A percentile compares a stretch with the other conserved stretches of the same genome.
These are phyloP conservation scores for Phenganax stokvisi DNA, from an alignment of 92 coral and sea anemone genomes.

Conservation along the genomic window DNA sequence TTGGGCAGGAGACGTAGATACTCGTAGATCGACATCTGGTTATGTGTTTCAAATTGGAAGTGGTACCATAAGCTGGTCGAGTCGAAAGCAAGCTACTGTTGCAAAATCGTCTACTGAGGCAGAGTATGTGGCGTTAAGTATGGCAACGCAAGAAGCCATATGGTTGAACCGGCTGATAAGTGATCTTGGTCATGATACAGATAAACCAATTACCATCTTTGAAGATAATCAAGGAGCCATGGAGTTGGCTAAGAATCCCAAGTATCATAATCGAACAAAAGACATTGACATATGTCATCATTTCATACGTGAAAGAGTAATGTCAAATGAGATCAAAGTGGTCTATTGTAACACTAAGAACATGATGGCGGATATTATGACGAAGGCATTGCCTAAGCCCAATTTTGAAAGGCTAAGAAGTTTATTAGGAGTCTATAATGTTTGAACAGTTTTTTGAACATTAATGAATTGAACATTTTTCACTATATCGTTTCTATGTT, in stretches of 20 bases:
- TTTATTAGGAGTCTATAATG: background rate
- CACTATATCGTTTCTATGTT: background rate
- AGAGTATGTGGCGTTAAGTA: constrained; percentile 50
- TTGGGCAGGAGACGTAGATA: constrained; percentile 47
- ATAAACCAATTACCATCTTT: constrained; percentile 27
- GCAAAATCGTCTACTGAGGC: constrained; percentile 40
- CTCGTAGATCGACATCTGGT: constrained; percentile 28
- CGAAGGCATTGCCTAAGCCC: constrained; percentile 34
- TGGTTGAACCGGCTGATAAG: constrained; percentile 32
- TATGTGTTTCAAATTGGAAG: constrained; percentile 25
- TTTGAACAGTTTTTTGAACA: background rate
- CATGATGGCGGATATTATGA: constrained; percentile 59
- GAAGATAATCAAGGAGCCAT: constrained; percentile 62
- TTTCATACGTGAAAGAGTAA: constrained; percentile 49
- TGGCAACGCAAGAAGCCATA: constrained; percentile 46
- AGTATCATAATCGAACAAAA: constrained; percentile 52
- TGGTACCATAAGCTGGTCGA: constrained; percentile 43
- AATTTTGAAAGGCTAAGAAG: background rate
- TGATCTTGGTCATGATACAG: constrained; percentile 32
- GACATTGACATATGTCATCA: constrained; percentile 59
- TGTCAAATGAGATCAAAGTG: constrained; percentile 41
- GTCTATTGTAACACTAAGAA: constrained; percentile 47
- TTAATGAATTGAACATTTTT: no score
- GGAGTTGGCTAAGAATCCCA: constrained; percentile 37
- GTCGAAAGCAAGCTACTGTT: constrained; percentile 45